phyloP scores from a whole-genome alignment of 2,113 vertebrate species.

The Phocoena phocoena region DNA sequence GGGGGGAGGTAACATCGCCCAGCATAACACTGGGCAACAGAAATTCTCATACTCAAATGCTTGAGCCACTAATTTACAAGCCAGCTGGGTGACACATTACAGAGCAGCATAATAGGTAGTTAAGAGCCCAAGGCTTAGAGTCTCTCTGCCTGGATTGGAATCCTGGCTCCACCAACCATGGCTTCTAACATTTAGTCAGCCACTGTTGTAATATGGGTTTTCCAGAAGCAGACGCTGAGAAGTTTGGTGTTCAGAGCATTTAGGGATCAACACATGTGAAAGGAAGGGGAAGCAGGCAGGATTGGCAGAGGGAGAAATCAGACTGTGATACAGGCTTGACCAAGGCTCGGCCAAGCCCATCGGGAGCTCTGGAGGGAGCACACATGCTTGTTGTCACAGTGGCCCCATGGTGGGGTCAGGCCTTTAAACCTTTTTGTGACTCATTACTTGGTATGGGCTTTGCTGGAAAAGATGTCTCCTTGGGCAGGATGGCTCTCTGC shows the following conservation, averaged over 20 bases:
- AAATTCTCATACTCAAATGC: background rate
- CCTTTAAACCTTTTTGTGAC: background rate
- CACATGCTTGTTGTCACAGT: background rate
- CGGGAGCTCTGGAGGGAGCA: background rate
- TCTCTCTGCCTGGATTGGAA: background rate
- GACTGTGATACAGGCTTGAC: background rate
- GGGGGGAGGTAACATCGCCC: background rate
- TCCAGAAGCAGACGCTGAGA: background rate
- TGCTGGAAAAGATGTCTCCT: background rate
- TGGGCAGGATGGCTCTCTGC: background rate
- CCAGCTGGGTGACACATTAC: background rate
- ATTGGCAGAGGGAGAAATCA: background rate
- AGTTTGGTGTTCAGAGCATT: background rate
- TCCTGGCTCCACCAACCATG: background rate
- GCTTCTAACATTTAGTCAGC: background rate
- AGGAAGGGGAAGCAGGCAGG: background rate
- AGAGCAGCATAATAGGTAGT: background rate
- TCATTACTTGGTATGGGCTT: background rate
- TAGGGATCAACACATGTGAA: background rate
- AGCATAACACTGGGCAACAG: background rate
- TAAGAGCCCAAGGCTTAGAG: background rate
- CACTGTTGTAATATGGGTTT: background rate
- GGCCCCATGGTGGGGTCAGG: background rate
- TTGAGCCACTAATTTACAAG: background rate
- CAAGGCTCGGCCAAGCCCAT: rapidly evolving